Evolutionary conservation across 1,140 invertebrate species (phyloP).

Genomic region (Spodoptera litura): DNA sequence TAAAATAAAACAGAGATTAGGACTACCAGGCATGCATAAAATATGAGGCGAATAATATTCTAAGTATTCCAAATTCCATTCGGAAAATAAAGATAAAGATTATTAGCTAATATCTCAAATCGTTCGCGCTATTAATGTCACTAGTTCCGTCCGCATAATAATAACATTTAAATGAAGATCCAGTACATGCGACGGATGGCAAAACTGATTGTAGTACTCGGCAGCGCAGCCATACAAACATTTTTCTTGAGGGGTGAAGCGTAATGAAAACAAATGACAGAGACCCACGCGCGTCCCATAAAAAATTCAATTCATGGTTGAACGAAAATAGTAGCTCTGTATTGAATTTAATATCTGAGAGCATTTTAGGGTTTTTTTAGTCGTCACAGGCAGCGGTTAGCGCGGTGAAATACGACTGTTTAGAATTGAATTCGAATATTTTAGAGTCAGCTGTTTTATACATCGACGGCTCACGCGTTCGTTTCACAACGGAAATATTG

Average conservation of each 20-base stretch:
- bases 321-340: conserved; percentile 61
- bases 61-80: conserved; percentile 39
- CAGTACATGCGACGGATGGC: neutral
- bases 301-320: conserved; percentile 76
- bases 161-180: conserved; percentile 50
- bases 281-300: conserved; percentile 68
- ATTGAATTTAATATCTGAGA: conserved; percentile 62
- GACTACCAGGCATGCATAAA: conserved; percentile 46
- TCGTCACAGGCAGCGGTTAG: conserved; percentile 35
- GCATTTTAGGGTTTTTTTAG: conserved; percentile 56
- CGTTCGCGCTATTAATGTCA: conserved; percentile 49
- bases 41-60: conserved; percentile 46
- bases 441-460: conserved; percentile 48
- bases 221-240: conserved; percentile 39
- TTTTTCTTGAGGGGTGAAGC: conserved; percentile 63
- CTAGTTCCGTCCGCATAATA: conserved; percentile 47
- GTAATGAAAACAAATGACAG: conserved; percentile 83
- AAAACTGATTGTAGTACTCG: conserved; percentile 49
- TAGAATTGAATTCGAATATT: conserved; percentile 57
- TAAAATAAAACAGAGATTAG: conserved; percentile 39
- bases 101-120: conserved; percentile 53
- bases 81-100: conserved; percentile 50
- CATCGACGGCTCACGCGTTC: conserved; percentile 1
- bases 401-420: conserved; percentile 56
- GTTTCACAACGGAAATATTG: neutral